phyloP scores from a whole-genome alignment of 2,797 vertebrate species.

The Cynopterus sphinx region DNA sequence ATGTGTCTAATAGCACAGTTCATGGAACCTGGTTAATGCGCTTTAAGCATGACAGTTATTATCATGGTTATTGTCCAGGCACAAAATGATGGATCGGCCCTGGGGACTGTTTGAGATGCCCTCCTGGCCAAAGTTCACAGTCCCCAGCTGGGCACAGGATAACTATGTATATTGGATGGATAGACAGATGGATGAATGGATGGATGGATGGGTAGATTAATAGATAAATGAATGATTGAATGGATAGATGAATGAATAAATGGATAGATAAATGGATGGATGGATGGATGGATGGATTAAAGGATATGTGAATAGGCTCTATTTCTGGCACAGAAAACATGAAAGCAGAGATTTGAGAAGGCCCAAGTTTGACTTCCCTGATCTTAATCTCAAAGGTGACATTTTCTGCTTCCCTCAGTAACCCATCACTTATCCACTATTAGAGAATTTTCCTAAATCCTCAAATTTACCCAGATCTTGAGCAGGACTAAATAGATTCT shows the following conservation, averaged over 20 bases:
- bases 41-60: not conserved
- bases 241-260: too few species aligned
- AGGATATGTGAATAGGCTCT: not conserved
- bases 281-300: too few species aligned
- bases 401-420: not conserved
- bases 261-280: too few species aligned
- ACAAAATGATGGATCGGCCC: not conserved
- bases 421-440: not conserved
- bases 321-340: slow-evolving; percentile 1
- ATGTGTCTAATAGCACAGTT: not conserved
- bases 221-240: too few species aligned
- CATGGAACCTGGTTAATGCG: not conserved
- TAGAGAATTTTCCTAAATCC: not conserved
- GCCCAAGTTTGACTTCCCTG: not conserved
- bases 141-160: not conserved
- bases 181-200: not conserved
- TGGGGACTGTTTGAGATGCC: not conserved
- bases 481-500: not conserved
- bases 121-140: not conserved
- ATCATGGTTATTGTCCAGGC: not conserved
- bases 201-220: not conserved
- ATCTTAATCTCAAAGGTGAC: not conserved
- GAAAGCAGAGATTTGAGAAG: not conserved
- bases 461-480: not conserved
- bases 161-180: not conserved